Evolutionary conservation across 2,113 vertebrate species (phyloP).

Genomic region (Donacobius atricapilla): DNA sequence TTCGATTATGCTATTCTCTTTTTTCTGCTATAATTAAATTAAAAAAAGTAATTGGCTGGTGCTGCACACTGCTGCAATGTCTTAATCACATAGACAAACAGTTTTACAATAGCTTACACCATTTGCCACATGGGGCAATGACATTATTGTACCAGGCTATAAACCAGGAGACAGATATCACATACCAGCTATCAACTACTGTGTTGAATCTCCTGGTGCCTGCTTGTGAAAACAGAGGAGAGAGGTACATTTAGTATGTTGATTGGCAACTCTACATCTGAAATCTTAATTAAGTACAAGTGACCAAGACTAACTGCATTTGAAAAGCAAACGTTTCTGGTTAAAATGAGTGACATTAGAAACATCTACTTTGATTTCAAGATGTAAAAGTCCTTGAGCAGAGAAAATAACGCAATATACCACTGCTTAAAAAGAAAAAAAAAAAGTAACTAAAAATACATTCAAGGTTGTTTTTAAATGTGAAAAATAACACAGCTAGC

Average conservation of each 20-base stretch:
- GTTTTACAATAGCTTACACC: constrained; percentile 84
- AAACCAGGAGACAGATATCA: constrained; percentile 76
- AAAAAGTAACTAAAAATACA: not conserved
- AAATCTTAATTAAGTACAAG: constrained; percentile 69
- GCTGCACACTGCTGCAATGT: constrained; percentile 80
- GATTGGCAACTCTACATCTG: constrained; percentile 55
- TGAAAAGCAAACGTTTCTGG: not conserved
- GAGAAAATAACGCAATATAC: not conserved
- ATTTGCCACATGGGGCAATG: constrained; percentile 83
- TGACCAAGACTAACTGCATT: constrained; percentile 37
- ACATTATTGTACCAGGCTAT: constrained; percentile 79
- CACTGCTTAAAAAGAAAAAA: not conserved
- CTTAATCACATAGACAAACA: constrained; percentile 87
- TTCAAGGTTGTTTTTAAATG: not conserved
- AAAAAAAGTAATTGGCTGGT: constrained; percentile 85
- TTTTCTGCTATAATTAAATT: constrained; percentile 84
- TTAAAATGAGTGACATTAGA: constrained; percentile 29
- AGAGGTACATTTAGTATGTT: constrained; percentile 49
- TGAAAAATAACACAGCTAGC: not conserved
- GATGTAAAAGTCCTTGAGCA: not conserved
- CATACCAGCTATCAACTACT: constrained; percentile 68
- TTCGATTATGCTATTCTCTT: constrained; percentile 82
- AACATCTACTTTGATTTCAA: not conserved
- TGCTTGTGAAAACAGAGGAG: constrained; percentile 60
- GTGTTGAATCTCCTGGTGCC: constrained; percentile 57